Percentiles rank a stretch among this genome's conserved stretches.
These are phyloP conservation scores for Oryctolagus cuniculus DNA, from an alignment of 2,113 vertebrate species.

Conservation along the genomic window mOryCun1.1 NC_091445.1:23181001-23181500, in stretches of 20 bases:
- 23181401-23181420: constrained; percentile 27
- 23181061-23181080: not conserved
- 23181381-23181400: not conserved
- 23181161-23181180: not conserved
- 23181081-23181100: constrained; percentile 19
- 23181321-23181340: constrained; percentile 14
- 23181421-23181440: not conserved
- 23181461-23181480: too few relatives aligned
- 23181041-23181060: not conserved
- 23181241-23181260: not conserved
- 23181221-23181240: constrained; percentile 54
- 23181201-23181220: not conserved
- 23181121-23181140: constrained; percentile 24
- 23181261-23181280: not conserved
- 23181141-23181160: not conserved
- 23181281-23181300: constrained; percentile 7
- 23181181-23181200: not conserved
- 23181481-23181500: too few relatives aligned
- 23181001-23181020: not conserved
- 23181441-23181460: too few relatives aligned
- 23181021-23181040: not conserved
- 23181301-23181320: not conserved
- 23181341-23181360: not conserved
- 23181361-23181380: constrained; percentile 38
- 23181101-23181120: constrained; percentile 28